Conservation (phyloP, 1,140 invertebrate genomes). For the Apis mellifera region DNA sequence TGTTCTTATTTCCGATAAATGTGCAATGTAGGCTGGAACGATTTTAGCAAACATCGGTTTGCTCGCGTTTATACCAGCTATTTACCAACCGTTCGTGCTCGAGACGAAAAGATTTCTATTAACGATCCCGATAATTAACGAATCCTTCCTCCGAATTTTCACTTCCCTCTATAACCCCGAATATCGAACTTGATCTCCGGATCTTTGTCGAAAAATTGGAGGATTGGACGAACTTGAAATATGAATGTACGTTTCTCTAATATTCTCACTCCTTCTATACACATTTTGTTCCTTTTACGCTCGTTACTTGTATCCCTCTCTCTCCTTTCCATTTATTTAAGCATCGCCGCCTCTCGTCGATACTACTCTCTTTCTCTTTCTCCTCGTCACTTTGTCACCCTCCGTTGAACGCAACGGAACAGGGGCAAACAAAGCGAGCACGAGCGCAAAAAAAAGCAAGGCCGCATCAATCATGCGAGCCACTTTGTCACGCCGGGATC, state of each 20-base stretch:
- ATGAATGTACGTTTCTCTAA: slow-evolving; percentile 17
- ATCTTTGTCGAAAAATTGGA: neutral
- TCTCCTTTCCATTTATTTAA: too few relatives aligned
- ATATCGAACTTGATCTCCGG: slow-evolving; percentile 11
- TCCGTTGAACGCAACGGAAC: slow-evolving; percentile 37
- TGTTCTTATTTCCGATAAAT: slow-evolving; percentile 24
- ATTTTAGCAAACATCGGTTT: neutral
- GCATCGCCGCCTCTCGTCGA: too few relatives aligned
- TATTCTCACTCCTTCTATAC: too few relatives aligned
- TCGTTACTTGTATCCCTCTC: too few relatives aligned
- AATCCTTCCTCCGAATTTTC: neutral
- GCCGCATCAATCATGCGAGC: slow-evolving; percentile 69
- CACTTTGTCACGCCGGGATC: slow-evolving; percentile 72
- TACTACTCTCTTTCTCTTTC: neutral
- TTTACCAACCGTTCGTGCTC: too few relatives aligned
- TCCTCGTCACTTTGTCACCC: slow-evolving; percentile 19
- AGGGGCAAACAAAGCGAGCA: slow-evolving; percentile 61
- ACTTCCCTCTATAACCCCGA: too few relatives aligned
- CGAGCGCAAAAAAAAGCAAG: slow-evolving; percentile 26
- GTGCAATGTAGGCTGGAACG: neutral
- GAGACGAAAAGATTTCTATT: neutral
- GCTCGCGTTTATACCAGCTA: too few relatives aligned
- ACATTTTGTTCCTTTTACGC: too few relatives aligned
- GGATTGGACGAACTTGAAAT: slow-evolving; percentile 56
- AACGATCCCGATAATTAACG: neutral